phyloP scores from a whole-genome alignment of 2,888 invertebrate genomes.

The Stenurella melanura region DNA sequence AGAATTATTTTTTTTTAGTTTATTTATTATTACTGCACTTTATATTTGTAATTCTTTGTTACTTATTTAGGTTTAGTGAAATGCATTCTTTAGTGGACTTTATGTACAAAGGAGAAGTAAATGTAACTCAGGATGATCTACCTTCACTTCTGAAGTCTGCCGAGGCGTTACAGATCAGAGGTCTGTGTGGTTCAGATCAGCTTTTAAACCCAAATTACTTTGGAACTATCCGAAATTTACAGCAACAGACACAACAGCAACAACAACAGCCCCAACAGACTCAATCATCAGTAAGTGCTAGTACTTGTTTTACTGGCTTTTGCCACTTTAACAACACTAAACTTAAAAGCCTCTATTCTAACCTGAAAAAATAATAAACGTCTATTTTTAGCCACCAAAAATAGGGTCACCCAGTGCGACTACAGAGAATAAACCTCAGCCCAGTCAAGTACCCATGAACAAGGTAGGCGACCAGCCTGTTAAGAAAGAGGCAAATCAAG shows the following conservation, averaged over 20 bases:
- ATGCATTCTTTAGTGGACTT: constrained; percentile 91
- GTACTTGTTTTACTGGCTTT: too few relatives aligned
- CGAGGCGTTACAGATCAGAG: constrained; percentile 88
- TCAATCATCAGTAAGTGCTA: background rate
- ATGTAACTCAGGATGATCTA: constrained; percentile 89
- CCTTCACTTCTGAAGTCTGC: constrained; percentile 89
- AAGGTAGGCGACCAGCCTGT: constrained; percentile 67
- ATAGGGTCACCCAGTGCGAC: constrained; percentile 45
- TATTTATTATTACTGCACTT: too few relatives aligned
- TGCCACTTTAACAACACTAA: too few relatives aligned
- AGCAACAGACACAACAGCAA: constrained; percentile 43
- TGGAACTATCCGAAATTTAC: constrained; percentile 63
- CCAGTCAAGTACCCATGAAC: constrained; percentile 64
- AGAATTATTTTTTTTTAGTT: too few relatives aligned
- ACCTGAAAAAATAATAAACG: background rate
- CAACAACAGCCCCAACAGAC: background rate
- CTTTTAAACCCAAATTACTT: constrained; percentile 70
- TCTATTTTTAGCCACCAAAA: constrained; percentile 46
- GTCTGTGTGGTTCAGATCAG: constrained; percentile 75
- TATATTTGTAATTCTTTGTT: background rate
- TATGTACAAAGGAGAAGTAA: constrained; percentile 93
- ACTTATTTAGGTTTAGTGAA: constrained; percentile 81
- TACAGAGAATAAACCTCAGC: constrained; percentile 70
- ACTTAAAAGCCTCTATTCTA: background rate
- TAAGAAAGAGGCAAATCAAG: constrained; percentile 66